These are phyloP conservation scores for Gryllus bimaculatus DNA, from an alignment of 1,140 invertebrate genomes.

Conservation along the genomic window DNA sequence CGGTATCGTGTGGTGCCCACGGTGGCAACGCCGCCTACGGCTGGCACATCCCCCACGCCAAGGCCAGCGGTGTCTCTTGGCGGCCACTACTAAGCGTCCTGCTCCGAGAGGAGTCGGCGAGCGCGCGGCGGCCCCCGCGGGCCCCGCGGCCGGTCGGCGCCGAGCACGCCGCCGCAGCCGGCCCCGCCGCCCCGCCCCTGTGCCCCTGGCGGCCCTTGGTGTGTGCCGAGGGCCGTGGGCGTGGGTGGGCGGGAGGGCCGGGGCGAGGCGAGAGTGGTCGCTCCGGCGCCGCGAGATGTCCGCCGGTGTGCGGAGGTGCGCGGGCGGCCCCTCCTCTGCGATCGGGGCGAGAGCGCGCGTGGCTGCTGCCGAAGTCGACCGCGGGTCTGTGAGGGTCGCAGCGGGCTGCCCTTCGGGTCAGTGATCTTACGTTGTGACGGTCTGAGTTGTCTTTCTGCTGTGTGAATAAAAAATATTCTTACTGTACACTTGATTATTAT, in stretches of 20 bases:
- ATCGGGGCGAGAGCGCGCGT: background rate
- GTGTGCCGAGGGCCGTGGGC: no score
- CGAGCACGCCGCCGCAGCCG: no score
- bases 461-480: background rate
- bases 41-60: background rate
- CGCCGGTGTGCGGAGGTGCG: background rate
- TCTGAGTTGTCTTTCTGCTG: background rate
- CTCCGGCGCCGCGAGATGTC: background rate
- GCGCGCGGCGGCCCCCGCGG: no score
- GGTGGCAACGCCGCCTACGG: background rate
- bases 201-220: no score
- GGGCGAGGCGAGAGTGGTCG: constrained; percentile 1
- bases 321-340: background rate
- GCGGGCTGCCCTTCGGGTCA: background rate
- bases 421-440: background rate
- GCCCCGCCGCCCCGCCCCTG: no score
- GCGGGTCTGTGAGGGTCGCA: background rate
- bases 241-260: no score
- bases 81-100: background rate
- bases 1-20: background rate
- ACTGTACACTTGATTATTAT: background rate
- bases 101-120: background rate
- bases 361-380: background rate
- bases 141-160: no score
- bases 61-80: background rate